A percentile compares a stretch with the other conserved stretches of the same genome.
These are phyloP conservation scores for Geotrupes spiniger DNA, from an alignment of 2,888 invertebrate genomes.

Conservation along the genomic window DNA sequence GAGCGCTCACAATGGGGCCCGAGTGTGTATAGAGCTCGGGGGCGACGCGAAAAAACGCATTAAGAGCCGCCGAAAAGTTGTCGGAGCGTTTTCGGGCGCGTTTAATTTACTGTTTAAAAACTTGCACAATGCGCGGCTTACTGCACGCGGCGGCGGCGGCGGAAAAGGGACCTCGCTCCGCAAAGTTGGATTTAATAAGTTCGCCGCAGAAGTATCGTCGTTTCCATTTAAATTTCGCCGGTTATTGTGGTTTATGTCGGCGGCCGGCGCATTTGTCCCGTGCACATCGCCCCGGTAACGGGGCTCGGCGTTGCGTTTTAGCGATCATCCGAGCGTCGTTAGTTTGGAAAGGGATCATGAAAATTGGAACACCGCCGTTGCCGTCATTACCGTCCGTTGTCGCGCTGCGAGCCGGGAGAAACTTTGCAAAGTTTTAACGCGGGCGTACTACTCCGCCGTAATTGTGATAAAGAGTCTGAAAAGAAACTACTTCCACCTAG, in stretches of 20 bases:
- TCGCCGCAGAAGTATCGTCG: not conserved
- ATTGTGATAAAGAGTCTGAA: too few relatives aligned
- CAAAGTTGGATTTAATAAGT: constrained; percentile 33
- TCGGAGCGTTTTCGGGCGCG: constrained; percentile 17
- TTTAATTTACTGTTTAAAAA: constrained; percentile 31
- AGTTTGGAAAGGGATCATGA: constrained; percentile 36
- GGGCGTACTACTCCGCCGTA: too few relatives aligned
- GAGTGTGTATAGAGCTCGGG: too few relatives aligned
- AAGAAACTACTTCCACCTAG: too few relatives aligned
- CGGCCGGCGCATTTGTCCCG: constrained; percentile 27
- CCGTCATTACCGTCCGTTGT: constrained; percentile 42
- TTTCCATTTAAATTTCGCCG: constrained; percentile 24
- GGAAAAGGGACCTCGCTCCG: constrained; percentile 32
- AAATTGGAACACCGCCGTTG: constrained; percentile 36
- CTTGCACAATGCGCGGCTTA: constrained; percentile 40
- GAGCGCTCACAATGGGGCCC: too few relatives aligned
- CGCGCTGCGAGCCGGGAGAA: too few relatives aligned
- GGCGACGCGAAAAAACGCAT: too few relatives aligned
- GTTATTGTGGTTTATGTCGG: constrained; percentile 35
- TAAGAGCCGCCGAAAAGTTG: not conserved
- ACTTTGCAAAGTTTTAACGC: too few relatives aligned
- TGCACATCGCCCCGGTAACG: constrained; percentile 30
- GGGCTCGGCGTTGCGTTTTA: constrained; percentile 36
- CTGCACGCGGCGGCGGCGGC: constrained; percentile 35
- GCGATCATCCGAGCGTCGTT: constrained; percentile 37